Evolutionary conservation across 2,113 vertebrate genomes (phyloP).

Genomic region (Gymnocephalus cernua): DNA sequence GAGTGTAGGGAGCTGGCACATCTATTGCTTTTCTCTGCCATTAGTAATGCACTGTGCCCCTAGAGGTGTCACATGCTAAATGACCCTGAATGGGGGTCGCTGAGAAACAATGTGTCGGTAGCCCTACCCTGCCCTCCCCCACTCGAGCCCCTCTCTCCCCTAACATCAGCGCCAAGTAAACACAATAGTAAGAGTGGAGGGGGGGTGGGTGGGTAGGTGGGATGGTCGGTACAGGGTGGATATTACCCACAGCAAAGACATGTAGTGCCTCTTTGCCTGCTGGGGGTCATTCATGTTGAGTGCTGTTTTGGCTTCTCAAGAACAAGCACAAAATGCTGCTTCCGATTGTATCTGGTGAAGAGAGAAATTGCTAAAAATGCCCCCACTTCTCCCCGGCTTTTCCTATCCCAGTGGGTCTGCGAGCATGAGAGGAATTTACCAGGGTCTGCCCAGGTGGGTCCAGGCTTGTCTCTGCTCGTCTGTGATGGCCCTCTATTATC

Average conservation of each 20-base stretch:
- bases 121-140: slow-evolving; percentile 73
- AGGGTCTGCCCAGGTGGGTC: slow-evolving; percentile 81
- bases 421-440: slow-evolving; percentile 79
- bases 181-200: slow-evolving; percentile 60
- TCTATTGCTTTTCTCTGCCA: slow-evolving; percentile 72
- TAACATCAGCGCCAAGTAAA: slow-evolving; percentile 65
- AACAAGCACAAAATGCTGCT: background rate
- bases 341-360: background rate
- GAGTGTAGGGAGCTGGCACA: slow-evolving; percentile 68
- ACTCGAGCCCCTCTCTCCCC: slow-evolving; percentile 46
- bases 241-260: slow-evolving; percentile 51
- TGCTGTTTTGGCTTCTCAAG: slow-evolving; percentile 11
- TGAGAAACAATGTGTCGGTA: slow-evolving; percentile 81
- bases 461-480: slow-evolving; percentile 77
- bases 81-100: slow-evolving; percentile 81
- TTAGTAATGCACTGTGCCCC: slow-evolving; percentile 77
- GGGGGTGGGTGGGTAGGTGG: background rate
- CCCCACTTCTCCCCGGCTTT: slow-evolving; percentile 12
- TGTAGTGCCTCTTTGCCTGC: slow-evolving; percentile 41
- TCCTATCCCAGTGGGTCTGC: slow-evolving; percentile 54
- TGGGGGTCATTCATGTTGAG: slow-evolving; percentile 26
- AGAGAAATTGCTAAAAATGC: slow-evolving; percentile 4
- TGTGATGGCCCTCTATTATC: slow-evolving; percentile 74
- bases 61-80: slow-evolving; percentile 83
- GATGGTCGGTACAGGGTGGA: slow-evolving; percentile 50